Conservation (phyloP, 2,888 invertebrate species). For the Deladenus siricidicola region DNA sequence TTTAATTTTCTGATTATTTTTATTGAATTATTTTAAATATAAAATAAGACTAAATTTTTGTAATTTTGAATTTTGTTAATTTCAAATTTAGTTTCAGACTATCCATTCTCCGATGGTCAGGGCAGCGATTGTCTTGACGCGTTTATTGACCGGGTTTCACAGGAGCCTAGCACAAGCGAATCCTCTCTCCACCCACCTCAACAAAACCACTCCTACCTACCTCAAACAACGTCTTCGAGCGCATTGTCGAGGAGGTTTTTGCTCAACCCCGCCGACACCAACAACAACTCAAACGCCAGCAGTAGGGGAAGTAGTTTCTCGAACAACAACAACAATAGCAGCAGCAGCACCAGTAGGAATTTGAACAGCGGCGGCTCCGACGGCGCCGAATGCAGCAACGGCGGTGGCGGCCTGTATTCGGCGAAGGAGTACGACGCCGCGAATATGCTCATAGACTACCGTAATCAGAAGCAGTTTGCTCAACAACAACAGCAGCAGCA, state of each 20-base stretch:
- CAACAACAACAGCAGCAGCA: conserved; percentile 8
- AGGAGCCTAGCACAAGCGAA: not conserved
- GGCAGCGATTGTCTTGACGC: not conserved
- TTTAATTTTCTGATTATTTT: too few relatives aligned
- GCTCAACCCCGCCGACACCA: not conserved
- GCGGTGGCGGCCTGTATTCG: conserved; percentile 2
- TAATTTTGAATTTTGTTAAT: not conserved
- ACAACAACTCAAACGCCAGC: not conserved
- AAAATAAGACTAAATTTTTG: too few relatives aligned
- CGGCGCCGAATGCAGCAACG: not conserved
- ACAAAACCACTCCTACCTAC: not conserved
- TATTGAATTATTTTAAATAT: not conserved
- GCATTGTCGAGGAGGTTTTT: not conserved
- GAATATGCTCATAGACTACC: conserved; percentile 34
- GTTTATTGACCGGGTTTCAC: not conserved
- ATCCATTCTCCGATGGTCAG: not conserved
- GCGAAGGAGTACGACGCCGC: conserved; percentile 31
- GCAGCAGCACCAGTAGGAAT: not conserved
- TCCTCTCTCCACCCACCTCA: too few relatives aligned
- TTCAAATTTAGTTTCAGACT: conserved; percentile 1
- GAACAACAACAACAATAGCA: not conserved
- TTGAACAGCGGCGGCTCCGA: not conserved
- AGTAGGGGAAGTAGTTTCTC: not conserved
- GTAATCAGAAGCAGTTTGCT: conserved; percentile 4
- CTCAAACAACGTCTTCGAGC: not conserved